Evolutionary conservation across 2,113 vertebrate genomes (phyloP).

Genomic region (Tyto alba): DNA sequence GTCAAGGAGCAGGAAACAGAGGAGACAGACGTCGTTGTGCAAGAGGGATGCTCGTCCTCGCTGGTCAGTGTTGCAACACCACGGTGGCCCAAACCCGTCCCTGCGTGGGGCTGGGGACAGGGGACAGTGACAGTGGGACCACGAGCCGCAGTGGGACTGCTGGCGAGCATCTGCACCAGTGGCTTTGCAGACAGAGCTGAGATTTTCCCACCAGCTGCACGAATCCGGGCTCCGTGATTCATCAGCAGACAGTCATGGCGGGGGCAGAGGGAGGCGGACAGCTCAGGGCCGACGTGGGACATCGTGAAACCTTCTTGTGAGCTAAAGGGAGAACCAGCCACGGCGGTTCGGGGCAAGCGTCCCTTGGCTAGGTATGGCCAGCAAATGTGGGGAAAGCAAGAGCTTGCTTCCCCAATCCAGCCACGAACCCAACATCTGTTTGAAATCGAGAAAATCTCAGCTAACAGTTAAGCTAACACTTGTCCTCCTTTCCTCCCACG

Average conservation of each 20-base stretch:
- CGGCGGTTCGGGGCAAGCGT: background rate
- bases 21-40: background rate
- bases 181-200: background rate
- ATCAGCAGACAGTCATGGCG: fast-evolving
- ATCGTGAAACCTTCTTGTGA: background rate
- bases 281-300: background rate
- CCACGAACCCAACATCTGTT: background rate
- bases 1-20: background rate
- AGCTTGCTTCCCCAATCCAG: constrained; percentile 26
- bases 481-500: background rate
- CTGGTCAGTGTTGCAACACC: background rate
- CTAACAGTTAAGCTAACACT: background rate
- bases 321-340: background rate
- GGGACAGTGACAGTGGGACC: background rate
- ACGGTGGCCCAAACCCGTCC: fast-evolving
- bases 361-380: background rate
- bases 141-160: fast-evolving
- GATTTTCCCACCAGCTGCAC: background rate
- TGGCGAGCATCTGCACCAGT: background rate
- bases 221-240: background rate
- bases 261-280: background rate
- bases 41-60: background rate
- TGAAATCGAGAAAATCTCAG: background rate
- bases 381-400: constrained; percentile 9
- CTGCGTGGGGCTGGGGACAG: background rate